Evolutionary conservation across 1,140 invertebrate species (phyloP).

Genomic region (Bilobella aurantiaca): DNA sequence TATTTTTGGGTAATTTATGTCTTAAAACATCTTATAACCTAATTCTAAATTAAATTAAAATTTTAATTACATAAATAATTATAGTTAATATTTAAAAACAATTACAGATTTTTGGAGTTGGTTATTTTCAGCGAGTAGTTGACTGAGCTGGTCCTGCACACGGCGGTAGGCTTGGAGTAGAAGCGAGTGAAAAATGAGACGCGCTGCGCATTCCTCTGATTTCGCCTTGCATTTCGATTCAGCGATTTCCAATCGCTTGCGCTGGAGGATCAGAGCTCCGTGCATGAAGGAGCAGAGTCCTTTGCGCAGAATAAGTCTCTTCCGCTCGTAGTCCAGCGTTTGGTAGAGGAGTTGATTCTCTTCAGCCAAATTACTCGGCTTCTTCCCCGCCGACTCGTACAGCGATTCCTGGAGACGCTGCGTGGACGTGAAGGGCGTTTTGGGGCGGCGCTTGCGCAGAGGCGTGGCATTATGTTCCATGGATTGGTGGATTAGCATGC

Average conservation of each 20-base stretch:
- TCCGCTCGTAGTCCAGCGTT: background rate
- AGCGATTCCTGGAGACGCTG: background rate
- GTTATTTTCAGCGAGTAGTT: slow-evolving; percentile 12
- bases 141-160: background rate
- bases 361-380: background rate
- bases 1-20: background rate
- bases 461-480: background rate
- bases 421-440: background rate
- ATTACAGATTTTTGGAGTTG: slow-evolving; percentile 18
- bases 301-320: background rate
- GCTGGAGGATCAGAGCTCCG: background rate
- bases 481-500: background rate
- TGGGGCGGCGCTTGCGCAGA: background rate
- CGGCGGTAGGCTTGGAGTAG: slow-evolving; percentile 18
- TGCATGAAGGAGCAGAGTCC: background rate
- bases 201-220: slow-evolving; percentile 15
- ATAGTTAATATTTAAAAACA: background rate
- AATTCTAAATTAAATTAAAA: background rate
- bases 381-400: background rate
- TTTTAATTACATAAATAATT: background rate
- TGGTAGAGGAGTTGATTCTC: background rate
- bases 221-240: background rate
- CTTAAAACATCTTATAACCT: background rate
- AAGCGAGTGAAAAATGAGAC: slow-evolving; percentile 24
- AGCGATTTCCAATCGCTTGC: background rate